Percentiles rank a stretch among this genome's conserved stretches.
Evolutionary conservation across 2,888 invertebrate genomes (phyloP).

Genomic region (Philereme vetulata): DNA sequence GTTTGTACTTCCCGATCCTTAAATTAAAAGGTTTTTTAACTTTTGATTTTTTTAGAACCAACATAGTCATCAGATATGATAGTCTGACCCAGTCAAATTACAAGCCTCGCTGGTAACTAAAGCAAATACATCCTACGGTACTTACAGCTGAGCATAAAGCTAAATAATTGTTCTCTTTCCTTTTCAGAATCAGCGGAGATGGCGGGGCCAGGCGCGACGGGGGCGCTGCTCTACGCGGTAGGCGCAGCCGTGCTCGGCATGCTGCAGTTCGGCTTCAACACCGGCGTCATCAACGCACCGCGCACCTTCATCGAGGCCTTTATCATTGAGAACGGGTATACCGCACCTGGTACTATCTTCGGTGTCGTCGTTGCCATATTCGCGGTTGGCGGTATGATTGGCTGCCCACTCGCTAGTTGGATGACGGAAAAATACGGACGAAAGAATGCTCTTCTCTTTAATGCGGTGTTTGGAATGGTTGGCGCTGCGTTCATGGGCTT

Average conservation of each 20-base stretch:
- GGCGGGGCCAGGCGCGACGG: slow-evolving; percentile 80
- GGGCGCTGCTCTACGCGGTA: slow-evolving; percentile 86
- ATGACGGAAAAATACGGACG: slow-evolving; percentile 88
- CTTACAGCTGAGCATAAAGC: no score
- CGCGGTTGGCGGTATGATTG: slow-evolving; percentile 91
- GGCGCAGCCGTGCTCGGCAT: slow-evolving; percentile 87
- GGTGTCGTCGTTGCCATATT: slow-evolving; percentile 89
- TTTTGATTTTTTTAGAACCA: no score
- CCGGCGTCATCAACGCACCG: slow-evolving; percentile 88
- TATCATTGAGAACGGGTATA: slow-evolving; percentile 82
- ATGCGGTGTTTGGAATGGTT: slow-evolving; percentile 85
- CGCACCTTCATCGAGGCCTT: slow-evolving; percentile 85
- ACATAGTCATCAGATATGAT: no score
- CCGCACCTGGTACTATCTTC: slow-evolving; percentile 80
- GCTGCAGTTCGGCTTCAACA: slow-evolving; percentile 89
- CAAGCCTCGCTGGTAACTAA: no score
- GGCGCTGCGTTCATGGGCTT: slow-evolving; percentile 87
- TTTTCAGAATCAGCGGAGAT: slow-evolving; percentile 65
- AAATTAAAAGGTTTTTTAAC: neutral
- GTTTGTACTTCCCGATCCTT: neutral
- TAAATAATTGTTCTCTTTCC: slow-evolving; percentile 29
- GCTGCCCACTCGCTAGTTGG: slow-evolving; percentile 89
- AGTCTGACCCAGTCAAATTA: no score
- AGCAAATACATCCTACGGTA: no score
- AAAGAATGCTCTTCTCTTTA: slow-evolving; percentile 86